Conservation (phyloP, 2,113 vertebrate species). For the Origma solitaria region DNA sequence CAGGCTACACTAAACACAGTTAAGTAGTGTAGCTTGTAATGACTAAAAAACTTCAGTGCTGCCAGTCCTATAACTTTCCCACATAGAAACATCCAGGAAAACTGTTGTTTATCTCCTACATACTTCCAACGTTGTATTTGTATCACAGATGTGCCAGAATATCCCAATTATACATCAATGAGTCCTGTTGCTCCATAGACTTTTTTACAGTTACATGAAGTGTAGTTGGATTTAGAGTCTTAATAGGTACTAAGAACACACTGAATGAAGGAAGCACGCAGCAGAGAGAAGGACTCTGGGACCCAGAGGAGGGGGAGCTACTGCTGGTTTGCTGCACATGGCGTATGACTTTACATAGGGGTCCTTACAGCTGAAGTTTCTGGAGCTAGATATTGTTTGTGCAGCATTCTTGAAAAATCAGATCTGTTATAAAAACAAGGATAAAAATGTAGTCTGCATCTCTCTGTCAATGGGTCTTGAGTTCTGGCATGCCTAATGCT, state of each 20-base stretch:
- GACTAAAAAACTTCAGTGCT: background rate
- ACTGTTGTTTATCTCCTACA: slow-evolving; percentile 42
- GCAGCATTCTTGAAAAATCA: background rate
- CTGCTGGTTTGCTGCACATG: background rate
- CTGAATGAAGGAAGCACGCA: slow-evolving; percentile 23
- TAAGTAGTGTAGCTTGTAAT: background rate
- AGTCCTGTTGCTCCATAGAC: slow-evolving; percentile 20
- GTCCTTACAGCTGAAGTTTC: background rate
- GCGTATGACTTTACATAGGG: background rate
- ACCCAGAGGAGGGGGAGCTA: background rate
- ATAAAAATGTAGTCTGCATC: background rate
- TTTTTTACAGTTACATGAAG: slow-evolving; percentile 40
- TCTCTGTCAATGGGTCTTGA: background rate
- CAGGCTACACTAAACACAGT: background rate
- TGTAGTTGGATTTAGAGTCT: slow-evolving; percentile 47
- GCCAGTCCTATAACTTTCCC: slow-evolving; percentile 20
- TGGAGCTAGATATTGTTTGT: background rate
- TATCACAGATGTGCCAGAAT: slow-evolving; percentile 53
- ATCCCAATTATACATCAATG: slow-evolving; percentile 6
- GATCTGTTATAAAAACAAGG: background rate
- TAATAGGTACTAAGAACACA: slow-evolving; percentile 32
- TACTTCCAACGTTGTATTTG: background rate
- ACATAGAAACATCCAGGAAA: slow-evolving; percentile 45
- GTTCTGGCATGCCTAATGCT: background rate
- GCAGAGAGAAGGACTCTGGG: background rate